A percentile compares a stretch with the other conserved stretches of the same genome.
Conservation (phyloP, 2,797 vertebrate genomes). For the Heliangelus exortis region DNA sequence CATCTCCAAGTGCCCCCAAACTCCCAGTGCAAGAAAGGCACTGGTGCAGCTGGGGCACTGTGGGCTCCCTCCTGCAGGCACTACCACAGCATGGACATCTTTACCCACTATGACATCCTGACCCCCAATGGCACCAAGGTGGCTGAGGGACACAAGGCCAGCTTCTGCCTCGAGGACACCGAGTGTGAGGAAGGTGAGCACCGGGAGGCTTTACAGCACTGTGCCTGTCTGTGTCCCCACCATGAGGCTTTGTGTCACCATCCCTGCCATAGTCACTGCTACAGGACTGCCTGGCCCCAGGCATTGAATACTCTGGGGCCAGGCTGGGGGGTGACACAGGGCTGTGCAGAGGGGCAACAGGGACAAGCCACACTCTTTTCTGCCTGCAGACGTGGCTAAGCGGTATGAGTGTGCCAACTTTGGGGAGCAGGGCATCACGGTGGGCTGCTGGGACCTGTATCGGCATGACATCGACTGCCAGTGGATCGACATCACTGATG, state of each 20-base stretch:
- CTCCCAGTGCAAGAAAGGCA: not conserved
- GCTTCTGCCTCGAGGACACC: conserved; percentile 96
- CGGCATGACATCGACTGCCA: conserved; percentile 98
- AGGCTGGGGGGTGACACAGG: too few relatives aligned
- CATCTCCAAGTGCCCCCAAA: fast-evolving
- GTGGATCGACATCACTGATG: conserved; percentile 96
- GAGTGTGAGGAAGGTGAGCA: conserved; percentile 91
- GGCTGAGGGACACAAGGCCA: conserved; percentile 97
- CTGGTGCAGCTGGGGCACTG: not conserved
- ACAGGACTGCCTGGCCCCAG: not conserved
- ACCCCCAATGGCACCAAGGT: conserved; percentile 91
- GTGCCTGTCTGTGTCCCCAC: fast-evolving
- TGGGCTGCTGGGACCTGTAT: conserved; percentile 97
- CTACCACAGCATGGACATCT: conserved; percentile 99
- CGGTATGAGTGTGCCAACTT: conserved; percentile 98
- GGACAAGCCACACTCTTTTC: not conserved
- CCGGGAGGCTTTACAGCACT: fast-evolving
- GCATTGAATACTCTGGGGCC: fast-evolving
- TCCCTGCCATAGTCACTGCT: fast-evolving
- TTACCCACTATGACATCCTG: conserved; percentile 96
- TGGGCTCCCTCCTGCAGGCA: conserved; percentile 81
- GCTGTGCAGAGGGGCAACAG: not conserved
- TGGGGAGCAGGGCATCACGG: conserved; percentile 97
- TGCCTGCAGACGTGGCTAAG: conserved; percentile 87
- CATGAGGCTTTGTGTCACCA: fast-evolving